These are phyloP conservation scores for Gobionotothen gibberifrons DNA, from an alignment of 2,797 vertebrate genomes.

Conservation along the genomic window DNA sequence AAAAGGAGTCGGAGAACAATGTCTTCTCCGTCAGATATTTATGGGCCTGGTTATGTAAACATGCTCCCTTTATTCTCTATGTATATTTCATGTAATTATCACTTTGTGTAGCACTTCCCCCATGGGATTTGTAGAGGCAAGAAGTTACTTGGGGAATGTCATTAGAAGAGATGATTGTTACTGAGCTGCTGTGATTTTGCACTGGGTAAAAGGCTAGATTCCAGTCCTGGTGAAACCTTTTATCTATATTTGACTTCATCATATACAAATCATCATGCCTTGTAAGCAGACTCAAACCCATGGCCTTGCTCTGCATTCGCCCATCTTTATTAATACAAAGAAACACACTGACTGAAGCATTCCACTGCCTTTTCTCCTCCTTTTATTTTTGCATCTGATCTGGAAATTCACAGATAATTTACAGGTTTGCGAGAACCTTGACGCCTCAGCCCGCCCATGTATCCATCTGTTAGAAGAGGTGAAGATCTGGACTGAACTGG, in stretches of 20 bases:
- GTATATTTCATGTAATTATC: constrained; percentile 90
- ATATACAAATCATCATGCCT: constrained; percentile 71
- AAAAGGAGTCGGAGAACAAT: constrained; percentile 98
- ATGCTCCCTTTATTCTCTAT: constrained; percentile 86
- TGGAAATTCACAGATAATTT: constrained; percentile 49
- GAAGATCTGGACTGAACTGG: constrained; percentile 58
- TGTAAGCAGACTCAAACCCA: constrained; percentile 41
- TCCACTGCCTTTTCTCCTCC: constrained; percentile 35
- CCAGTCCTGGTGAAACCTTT: constrained; percentile 64
- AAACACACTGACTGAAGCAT: constrained; percentile 25
- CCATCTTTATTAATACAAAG: constrained; percentile 46
- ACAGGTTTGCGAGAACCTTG: constrained; percentile 46
- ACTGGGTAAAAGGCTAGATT: constrained; percentile 61
- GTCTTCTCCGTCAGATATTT: constrained; percentile 99
- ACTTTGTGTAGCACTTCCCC: constrained; percentile 83
- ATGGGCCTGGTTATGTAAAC: constrained; percentile 98
- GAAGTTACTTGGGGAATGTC: constrained; percentile 96
- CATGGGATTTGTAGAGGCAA: constrained; percentile 79
- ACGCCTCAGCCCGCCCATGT: constrained; percentile 28
- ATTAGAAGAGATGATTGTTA: constrained; percentile 97
- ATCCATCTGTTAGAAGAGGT: constrained; percentile 55
- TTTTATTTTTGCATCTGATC: constrained; percentile 30
- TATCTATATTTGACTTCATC: constrained; percentile 80
- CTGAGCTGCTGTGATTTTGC: constrained; percentile 64
- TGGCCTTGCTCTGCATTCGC: constrained; percentile 30